phyloP scores from a whole-genome alignment of 2,113 vertebrate species.

The Nothocercus julius region DNA sequence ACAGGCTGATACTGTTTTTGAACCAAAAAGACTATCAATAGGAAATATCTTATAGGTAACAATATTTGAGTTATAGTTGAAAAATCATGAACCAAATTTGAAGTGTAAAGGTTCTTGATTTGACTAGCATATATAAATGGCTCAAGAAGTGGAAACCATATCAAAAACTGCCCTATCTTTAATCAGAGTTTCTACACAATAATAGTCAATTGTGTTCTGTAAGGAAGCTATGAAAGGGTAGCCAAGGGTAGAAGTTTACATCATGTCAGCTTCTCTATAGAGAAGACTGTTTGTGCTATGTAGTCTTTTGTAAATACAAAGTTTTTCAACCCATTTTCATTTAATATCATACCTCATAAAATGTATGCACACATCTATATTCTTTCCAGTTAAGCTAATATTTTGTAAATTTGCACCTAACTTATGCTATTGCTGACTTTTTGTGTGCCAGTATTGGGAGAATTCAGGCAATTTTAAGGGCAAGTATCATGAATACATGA shows the following conservation, averaged over 20 bases:
- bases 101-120: background rate
- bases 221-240: background rate
- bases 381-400: background rate
- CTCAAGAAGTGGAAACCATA: background rate
- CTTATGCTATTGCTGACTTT: background rate
- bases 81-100: background rate
- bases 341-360: background rate
- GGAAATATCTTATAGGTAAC: background rate
- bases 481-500: background rate
- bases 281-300: background rate
- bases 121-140: background rate
- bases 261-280: background rate
- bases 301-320: background rate
- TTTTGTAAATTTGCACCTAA: background rate
- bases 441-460: background rate
- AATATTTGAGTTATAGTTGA: background rate
- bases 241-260: background rate
- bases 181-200: background rate
- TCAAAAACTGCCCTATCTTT: background rate
- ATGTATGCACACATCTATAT: fast-evolving
- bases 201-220: background rate
- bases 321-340: background rate
- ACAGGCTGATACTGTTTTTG: background rate
- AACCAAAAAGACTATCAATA: background rate
- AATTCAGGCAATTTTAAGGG: background rate